Conservation (phyloP, 2,113 vertebrate species). For the Spea multiplicata region DNA sequence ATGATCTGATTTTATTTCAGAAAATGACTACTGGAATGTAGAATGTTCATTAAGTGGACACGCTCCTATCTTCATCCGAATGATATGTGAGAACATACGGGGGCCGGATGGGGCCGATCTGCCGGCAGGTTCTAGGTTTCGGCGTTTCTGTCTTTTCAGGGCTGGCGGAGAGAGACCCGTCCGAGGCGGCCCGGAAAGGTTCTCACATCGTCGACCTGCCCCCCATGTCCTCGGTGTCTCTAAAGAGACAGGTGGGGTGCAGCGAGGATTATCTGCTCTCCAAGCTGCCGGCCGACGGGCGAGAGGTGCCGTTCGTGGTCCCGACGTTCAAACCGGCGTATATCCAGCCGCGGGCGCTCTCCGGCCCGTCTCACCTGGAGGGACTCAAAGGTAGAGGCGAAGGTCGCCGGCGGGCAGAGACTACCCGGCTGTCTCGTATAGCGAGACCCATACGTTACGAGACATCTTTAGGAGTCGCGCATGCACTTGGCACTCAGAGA, state of each 20-base stretch:
- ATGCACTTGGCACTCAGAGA: no score
- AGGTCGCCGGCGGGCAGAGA: no score
- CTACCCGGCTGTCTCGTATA: no score
- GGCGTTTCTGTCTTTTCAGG: slow-evolving; percentile 56
- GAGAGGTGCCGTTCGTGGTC: slow-evolving; percentile 87
- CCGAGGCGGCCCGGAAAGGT: slow-evolving; percentile 62
- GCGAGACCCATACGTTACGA: no score
- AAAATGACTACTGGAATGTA: no score
- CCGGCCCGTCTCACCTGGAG: slow-evolving; percentile 61
- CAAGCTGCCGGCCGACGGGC: slow-evolving; percentile 82
- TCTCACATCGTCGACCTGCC: slow-evolving; percentile 58
- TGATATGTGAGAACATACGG: no score
- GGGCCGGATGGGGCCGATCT: no score
- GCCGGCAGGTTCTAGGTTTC: no score
- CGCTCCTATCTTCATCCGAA: no score
- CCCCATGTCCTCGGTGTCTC: slow-evolving; percentile 63
- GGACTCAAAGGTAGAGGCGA: slow-evolving; percentile 71
- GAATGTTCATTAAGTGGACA: no score
- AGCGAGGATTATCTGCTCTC: slow-evolving; percentile 88
- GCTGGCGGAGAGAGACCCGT: slow-evolving; percentile 64
- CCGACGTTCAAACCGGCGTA: slow-evolving; percentile 84
- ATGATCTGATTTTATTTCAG: no score
- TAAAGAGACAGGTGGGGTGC: slow-evolving; percentile 67
- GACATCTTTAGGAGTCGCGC: no score
- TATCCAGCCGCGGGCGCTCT: slow-evolving; percentile 76